phyloP scores from a whole-genome alignment of 2,113 vertebrate genomes.

The Calonectris borealis region DNA sequence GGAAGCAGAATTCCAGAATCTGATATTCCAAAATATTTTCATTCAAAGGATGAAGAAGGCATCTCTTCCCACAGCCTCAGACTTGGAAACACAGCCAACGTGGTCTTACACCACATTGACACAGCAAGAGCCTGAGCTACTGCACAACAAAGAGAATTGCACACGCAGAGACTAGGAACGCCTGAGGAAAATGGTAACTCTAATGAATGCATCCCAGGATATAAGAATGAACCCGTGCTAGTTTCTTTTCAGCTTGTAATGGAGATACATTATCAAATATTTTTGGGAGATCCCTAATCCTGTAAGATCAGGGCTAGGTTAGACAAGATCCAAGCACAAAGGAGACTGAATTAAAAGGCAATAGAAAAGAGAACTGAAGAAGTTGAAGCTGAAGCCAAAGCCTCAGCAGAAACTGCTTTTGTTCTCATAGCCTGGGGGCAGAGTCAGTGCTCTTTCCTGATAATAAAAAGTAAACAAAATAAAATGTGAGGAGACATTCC shows the following conservation, averaged over 20 bases:
- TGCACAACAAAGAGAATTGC: background rate
- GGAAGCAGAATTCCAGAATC: background rate
- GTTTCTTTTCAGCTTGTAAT: background rate
- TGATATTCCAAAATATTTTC: background rate
- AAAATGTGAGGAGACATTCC: constrained; percentile 9
- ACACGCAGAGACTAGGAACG: background rate
- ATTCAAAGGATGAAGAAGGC: background rate
- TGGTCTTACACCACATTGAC: background rate
- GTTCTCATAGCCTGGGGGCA: background rate
- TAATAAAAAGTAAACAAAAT: constrained; percentile 42
- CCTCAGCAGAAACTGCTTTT: background rate
- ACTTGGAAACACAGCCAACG: background rate
- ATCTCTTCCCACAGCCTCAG: background rate
- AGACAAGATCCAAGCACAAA: background rate
- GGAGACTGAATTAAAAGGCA: background rate
- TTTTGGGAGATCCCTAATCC: background rate
- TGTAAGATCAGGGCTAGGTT: background rate
- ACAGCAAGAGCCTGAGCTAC: background rate
- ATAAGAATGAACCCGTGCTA: background rate
- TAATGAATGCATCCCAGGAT: background rate
- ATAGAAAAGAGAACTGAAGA: background rate
- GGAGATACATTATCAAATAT: background rate
- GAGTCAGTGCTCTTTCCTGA: background rate
- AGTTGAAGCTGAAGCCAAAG: background rate
- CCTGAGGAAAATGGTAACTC: background rate